A percentile compares a stretch with the other conserved stretches of the same genome.
These are phyloP conservation scores for Sminthurinus aureus DNA, from an alignment of 2,888 invertebrate genomes.

Conservation along the genomic window DNA sequence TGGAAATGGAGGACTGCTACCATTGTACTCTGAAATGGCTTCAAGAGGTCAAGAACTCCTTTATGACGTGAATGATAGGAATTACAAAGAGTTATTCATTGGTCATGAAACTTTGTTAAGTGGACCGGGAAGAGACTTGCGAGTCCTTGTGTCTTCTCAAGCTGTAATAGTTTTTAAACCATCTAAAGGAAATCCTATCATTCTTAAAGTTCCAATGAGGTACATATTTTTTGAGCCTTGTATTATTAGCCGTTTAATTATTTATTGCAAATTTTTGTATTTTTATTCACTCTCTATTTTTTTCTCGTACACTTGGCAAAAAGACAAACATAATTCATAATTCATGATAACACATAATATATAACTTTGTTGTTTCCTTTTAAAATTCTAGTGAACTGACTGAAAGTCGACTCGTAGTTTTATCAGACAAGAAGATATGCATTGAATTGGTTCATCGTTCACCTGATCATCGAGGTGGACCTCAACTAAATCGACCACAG, in stretches of 20 bases:
- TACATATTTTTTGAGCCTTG: constrained; percentile 58
- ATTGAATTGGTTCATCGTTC: constrained; percentile 66
- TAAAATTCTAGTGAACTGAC: constrained; percentile 69
- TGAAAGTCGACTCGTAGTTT: constrained; percentile 71
- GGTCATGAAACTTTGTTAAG: constrained; percentile 75
- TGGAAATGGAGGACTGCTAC: constrained; percentile 83
- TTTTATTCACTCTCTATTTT: too few relatives aligned
- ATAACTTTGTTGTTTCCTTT: neutral
- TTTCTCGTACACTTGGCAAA: neutral
- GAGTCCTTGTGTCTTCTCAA: constrained; percentile 79
- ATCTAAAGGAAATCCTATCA: constrained; percentile 61
- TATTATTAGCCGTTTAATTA: constrained; percentile 21
- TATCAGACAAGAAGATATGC: constrained; percentile 63
- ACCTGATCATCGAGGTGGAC: constrained; percentile 60
- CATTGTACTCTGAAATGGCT: constrained; percentile 78
- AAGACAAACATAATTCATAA: neutral
- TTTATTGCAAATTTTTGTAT: constrained; percentile 16
- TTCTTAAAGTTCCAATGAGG: constrained; percentile 72
- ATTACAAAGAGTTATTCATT: constrained; percentile 80
- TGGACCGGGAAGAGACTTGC: constrained; percentile 77
- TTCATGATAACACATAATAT: too few relatives aligned
- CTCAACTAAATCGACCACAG: constrained; percentile 71
- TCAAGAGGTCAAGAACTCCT: constrained; percentile 84
- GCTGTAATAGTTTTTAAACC: constrained; percentile 76
- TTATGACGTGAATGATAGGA: constrained; percentile 74